Evolutionary conservation across 2,113 vertebrate species (phyloP).

Genomic region (Siphamia tubifer): DNA sequence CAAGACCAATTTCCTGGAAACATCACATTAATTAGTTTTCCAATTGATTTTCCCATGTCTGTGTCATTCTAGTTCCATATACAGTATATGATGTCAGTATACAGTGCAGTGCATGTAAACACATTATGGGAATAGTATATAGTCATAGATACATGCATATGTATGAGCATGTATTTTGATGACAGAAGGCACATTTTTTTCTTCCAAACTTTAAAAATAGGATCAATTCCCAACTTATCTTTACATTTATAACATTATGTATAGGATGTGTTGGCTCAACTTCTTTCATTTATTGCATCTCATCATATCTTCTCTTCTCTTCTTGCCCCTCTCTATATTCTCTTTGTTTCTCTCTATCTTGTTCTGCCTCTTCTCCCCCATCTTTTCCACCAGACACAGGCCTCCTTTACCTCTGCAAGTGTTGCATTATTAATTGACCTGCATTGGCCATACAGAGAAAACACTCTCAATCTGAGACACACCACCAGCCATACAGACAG

Average conservation of each 20-base stretch:
- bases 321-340: conserved; percentile 27
- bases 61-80: not conserved
- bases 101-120: not conserved
- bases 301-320: not conserved
- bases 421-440: conserved; percentile 76
- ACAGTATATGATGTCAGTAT: not conserved
- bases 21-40: conserved; percentile 27
- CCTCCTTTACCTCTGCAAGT: conserved; percentile 69
- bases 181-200: too few relatives aligned
- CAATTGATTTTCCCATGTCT: not conserved
- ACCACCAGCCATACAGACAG: conserved; percentile 1
- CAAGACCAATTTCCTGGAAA: conserved; percentile 36
- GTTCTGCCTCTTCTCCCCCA: not conserved
- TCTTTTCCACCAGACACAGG: conserved; percentile 36
- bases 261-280: not conserved
- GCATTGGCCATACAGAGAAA: conserved; percentile 60
- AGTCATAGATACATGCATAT: not conserved
- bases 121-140: not conserved
- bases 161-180: not conserved
- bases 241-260: conserved; percentile 15
- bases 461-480: conserved; percentile 19
- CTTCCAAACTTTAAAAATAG: conserved; percentile 25
- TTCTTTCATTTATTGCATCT: not conserved
- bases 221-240: not conserved
- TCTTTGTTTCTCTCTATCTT: conserved; percentile 48